Base-by-base conservation (phyloP, 2,888 invertebrate genomes). In the Polyommatus icarus region DNA sequence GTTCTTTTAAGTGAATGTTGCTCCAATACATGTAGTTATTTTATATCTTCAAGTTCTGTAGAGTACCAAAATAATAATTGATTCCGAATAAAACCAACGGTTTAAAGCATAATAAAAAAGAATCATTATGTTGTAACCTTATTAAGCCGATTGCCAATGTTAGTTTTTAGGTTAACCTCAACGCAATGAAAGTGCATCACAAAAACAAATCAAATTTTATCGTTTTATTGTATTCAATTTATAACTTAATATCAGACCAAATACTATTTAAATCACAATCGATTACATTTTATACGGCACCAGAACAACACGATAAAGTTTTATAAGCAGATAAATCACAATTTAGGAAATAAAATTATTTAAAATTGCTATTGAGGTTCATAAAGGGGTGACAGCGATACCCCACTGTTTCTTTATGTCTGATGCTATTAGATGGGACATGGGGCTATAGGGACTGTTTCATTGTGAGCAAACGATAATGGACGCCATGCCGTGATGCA, bases 391-490 rank as follows among this genome's bases (percentile, higher is more conserved):
- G 92, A 91, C 90, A 92, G 83, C 88, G 88, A 90, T 91, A 89
- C 90, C 92, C 92, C 83, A 91, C 91, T 90, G 93, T 88, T 91
- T 89, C 91, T 93, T 92, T 92, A 91, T 91, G 88, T 90, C 88
- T 88, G 87, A 88, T 89, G 88, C 90, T 92, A 93, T 93, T 91
- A 89, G 85, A 91, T 67, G 67, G 18, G 67, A 67, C 67, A 91
- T 90, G 89, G 90, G 86, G 84, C 85, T 87, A 87, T 67, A 89
- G 89, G 87, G 89, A 90, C 88, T 87, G 86, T 87, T 87, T 89
- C 89, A 91, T 93, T 92, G 91, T 92, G 85, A 87, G 88, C 91
- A 90, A 93, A 93, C 91, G 91, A 90, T 92, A 88, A 92, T 91
- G 87, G 90, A 89, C 90, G 88, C 88, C 93, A 91, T 90, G 91